Evolutionary conservation across 2,888 invertebrate species (phyloP), one percentile per base, ranked within the genome.

Genomic region (Luperina testacea): DNA sequence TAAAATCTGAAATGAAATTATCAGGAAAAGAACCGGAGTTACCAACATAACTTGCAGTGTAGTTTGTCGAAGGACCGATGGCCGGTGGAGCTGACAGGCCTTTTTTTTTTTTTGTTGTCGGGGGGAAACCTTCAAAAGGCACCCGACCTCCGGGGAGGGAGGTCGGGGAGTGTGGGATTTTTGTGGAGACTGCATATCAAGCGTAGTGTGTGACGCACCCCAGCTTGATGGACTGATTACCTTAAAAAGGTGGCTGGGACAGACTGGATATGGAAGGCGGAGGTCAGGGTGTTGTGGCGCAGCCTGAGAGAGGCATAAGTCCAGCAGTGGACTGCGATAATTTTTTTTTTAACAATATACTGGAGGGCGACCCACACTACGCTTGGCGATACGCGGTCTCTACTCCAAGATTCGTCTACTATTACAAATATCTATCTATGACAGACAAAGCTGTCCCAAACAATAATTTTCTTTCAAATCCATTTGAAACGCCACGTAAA

Each of bases 401-500:
- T 11, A n/a, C n/a, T 24, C 24, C 3, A 57, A 57, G 57, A n/a
- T 9, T n/a, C 59, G 11, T n/a, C n/a, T 59, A 57, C 13, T 24
- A 24, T 13, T 4, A n/a, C 59, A 59, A n/a, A 59, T 17, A n/a
- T 38, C 6, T 57, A 11, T 38, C 1, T 32, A 70, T 1, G 53
- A 1, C 9, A 11, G 1, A 59, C 13, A 59, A 57, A 61, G 13
- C 4, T 9, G 15, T 32, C 24, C 20, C 45, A 20, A 48, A 38
- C 48, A 67, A 79, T 79, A 38, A 77, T 59, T 76, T 24, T 8
- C 17, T 24, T n/a, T 59, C 48, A 64, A 73, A 76, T 51, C 20
- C 73, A 61, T 77, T 79, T 72, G 63, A 64, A 65, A 63, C 3
- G 32, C 72, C 59, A 72, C 69, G 76, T 75, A 69, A 64, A 85